Evolutionary conservation across 2,113 vertebrate genomes (phyloP), one percentile per base, ranked within the genome.

Genomic region (Lycaon pictus): DNA sequence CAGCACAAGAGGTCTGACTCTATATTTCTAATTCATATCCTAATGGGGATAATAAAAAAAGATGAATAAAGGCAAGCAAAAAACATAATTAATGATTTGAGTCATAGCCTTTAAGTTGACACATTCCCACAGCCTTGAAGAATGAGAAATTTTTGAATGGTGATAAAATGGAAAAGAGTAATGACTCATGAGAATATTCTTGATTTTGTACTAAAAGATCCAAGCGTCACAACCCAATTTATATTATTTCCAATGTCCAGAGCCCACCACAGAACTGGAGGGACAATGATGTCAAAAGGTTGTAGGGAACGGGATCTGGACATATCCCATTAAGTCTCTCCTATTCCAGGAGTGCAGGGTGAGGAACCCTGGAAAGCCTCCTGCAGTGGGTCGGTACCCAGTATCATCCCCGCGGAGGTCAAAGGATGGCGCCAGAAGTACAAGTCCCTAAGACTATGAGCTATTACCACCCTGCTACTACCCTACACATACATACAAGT

Each of bases 141-240:
- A 80, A 89, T 23, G 51, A 93, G 88, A 86, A 82, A 79, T 84
- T 23, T 29, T 97, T 62, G 1, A 56, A 80, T 82, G 35, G 51
- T 88, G 86, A 89, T 63, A 85, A 58, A 83, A 60, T 56, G 37
- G 83, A 63, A 32, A 60, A 63, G 22, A 72, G 37, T 60, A 58
- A 6, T 74, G 60, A 90, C 94, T 97, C 32, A 43, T 92, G 90
- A 87, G 29, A 74, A 27, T 9, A 7, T 37, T 90, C n/a, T 88
- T 10, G 0, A n/a, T 87, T 58, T 80, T 62, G 35, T 29, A 53
- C 51, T 79, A 43, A 96, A 60, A 92, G 13, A 37, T 90, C 85
- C 84, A 93, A 80, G 81, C 90, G 43, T 96, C 56, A 62, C 32
- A 83, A 60, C 11, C 62, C 7, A 80, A 43, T 56, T 51, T 76